These are phyloP conservation scores for Clytia hemisphaerica DNA, from an alignment of 30 jellyfish, hydroid and myxozoan species.

Conservation along the genomic window DNA sequence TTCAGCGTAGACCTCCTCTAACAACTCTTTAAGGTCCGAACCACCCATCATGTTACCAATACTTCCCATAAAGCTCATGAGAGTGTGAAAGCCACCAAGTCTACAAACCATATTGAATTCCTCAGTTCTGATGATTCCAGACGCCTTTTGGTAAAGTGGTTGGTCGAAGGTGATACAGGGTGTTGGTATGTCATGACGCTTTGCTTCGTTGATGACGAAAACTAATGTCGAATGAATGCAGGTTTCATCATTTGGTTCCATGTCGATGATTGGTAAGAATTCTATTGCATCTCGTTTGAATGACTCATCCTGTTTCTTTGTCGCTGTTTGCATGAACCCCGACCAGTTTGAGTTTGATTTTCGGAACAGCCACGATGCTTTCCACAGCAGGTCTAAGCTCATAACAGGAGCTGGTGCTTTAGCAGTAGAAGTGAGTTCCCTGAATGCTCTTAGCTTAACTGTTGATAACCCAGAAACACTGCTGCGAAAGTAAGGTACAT, in stretches of 20 bases:
- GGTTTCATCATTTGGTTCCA: not conserved
- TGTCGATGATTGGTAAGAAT: not conserved
- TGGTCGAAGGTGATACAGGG: not conserved
- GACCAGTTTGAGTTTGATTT: slow-evolving; percentile 18
- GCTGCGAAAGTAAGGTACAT: too few species aligned
- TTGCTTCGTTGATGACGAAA: not conserved
- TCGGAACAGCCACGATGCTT: not conserved
- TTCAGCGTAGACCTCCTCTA: not conserved
- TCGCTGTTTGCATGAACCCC: not conserved
- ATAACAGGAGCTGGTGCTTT: not conserved
- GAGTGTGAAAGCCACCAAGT: not conserved
- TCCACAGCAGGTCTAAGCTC: slow-evolving; percentile 7
- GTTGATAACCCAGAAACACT: too few species aligned
- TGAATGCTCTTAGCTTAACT: too few species aligned
- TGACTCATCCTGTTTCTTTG: not conserved
- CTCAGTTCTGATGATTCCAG: not conserved
- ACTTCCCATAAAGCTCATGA: not conserved
- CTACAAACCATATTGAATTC: not conserved
- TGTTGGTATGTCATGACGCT: not conserved
- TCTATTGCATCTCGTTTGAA: not conserved
- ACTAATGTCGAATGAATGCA: not conserved
- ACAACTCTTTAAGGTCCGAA: not conserved
- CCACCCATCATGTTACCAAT: not conserved
- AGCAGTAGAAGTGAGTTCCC: too few species aligned
- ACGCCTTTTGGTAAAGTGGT: not conserved